Evolutionary conservation across 2,113 vertebrate species (phyloP), one percentile per base, ranked within the genome.

Genomic region (Motacilla tschutschensis): DNA sequence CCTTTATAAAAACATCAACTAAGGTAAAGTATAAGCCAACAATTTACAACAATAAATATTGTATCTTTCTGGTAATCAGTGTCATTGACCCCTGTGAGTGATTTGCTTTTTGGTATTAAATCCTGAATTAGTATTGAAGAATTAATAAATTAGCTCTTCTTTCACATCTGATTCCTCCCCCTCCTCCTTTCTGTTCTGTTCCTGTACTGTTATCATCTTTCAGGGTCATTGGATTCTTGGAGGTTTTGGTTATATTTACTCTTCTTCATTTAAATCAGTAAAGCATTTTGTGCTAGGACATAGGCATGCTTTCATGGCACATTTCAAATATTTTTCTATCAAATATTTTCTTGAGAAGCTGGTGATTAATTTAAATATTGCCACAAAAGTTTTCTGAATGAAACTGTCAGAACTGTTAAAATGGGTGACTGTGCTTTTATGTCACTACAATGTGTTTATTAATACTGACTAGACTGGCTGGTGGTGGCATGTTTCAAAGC

Each of bases 31-130:
- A 47, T 44, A 75, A 65, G 11, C 12, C 21, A 84, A 7, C 4
- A n/a, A 40, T 62, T 82, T 84, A n/a, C n/a, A n/a, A n/a, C n/a
- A n/a, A n/a, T 59, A 83, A 82, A 62, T 88, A 63, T n/a, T 77
- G 55, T 17, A 29, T 58, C 12, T 69, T 69, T 17, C 48, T 77
- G 28, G 7, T 73, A 78, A 87, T 41, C 12, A 66, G 8, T 3
- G 0, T 48, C 35, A 58, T 41, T 51, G 53, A 25, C 38, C 13
- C 25, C 10, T 47, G 7, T 41, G 28, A 19, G 19, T 26, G 6
- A 25, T 65, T 86, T 43, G 43, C 8, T 1, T 69, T 84, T 87
- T 70, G 28, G 4, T 62, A 41, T 74, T 64, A 57, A 78, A 64
- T 66, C 19, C 31, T 62, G 47, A 66, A 47, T 65, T 55, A 40